These are phyloP conservation scores for Trachurus trachurus DNA, from an alignment of 2,797 vertebrate species.

Conservation along the genomic window DNA sequence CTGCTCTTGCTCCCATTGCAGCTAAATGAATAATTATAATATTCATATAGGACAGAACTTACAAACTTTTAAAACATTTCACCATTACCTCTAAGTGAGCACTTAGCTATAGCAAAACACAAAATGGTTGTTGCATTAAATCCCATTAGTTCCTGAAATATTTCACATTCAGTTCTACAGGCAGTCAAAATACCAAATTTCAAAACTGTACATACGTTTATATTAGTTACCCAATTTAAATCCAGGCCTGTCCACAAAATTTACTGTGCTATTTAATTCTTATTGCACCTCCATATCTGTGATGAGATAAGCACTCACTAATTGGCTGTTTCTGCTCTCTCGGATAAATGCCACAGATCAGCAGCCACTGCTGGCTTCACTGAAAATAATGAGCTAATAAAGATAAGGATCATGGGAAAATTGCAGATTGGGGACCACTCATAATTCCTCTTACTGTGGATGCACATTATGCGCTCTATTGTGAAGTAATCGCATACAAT, in stretches of 20 bases:
- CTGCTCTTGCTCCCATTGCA: not conserved
- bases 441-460: slow-evolving; percentile 60
- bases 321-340: slow-evolving; percentile 81
- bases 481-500: slow-evolving; percentile 50
- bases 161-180: slow-evolving; percentile 1
- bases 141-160: not conserved
- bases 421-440: slow-evolving; percentile 72
- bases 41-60: not conserved
- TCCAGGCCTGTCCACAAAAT: slow-evolving; percentile 38
- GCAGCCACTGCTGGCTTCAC: slow-evolving; percentile 69
- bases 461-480: slow-evolving; percentile 48
- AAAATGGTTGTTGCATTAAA: not conserved
- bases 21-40: slow-evolving; percentile 3
- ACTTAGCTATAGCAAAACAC: not conserved
- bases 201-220: not conserved
- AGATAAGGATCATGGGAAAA: slow-evolving; percentile 83
- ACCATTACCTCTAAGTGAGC: not conserved
- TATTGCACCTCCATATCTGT: slow-evolving; percentile 73
- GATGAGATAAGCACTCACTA: slow-evolving; percentile 82
- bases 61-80: not conserved
- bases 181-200: slow-evolving; percentile 11
- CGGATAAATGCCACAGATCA: slow-evolving; percentile 83
- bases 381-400: slow-evolving; percentile 83
- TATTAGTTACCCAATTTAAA: slow-evolving; percentile 48
- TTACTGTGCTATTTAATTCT: slow-evolving; percentile 69